Percentiles rank a stretch among this genome's conserved stretches.
These are phyloP conservation scores for Perizoma affinitatum DNA, from an alignment of 2,888 invertebrate species.

Conservation along the genomic window DNA sequence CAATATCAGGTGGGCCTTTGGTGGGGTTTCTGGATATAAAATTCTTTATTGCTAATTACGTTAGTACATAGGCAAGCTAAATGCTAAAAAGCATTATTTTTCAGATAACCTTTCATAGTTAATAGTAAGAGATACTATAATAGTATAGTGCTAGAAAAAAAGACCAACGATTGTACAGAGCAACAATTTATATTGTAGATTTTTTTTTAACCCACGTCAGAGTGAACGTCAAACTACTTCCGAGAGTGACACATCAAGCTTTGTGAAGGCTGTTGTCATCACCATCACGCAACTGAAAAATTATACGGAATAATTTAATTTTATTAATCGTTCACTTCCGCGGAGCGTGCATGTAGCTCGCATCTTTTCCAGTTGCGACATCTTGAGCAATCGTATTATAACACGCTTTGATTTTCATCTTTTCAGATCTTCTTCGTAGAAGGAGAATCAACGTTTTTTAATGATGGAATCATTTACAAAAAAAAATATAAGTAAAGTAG, in stretches of 20 bases:
- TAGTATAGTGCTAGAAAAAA: too few species aligned
- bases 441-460: too few species aligned
- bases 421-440: too few species aligned
- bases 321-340: slow-evolving; percentile 25
- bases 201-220: background rate
- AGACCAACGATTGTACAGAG: background rate
- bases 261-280: slow-evolving; percentile 18
- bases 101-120: too few species aligned
- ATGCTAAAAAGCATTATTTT: too few species aligned
- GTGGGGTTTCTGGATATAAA: too few species aligned
- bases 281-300: slow-evolving; percentile 20
- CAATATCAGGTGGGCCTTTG: too few species aligned
- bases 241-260: slow-evolving; percentile 11
- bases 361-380: slow-evolving; percentile 25
- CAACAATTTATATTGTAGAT: background rate
- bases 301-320: slow-evolving; percentile 11
- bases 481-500: too few species aligned
- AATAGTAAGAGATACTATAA: too few species aligned
- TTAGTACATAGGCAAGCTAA: too few species aligned
- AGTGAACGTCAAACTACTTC: slow-evolving; percentile 5
- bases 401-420: background rate
- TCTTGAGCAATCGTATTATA: slow-evolving; percentile 10
- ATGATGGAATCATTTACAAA: too few species aligned
- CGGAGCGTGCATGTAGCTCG: slow-evolving; percentile 14
- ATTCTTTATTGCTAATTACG: too few species aligned